A percentile compares a stretch with the other conserved stretches of the same genome.
Conservation (phyloP, 2,113 vertebrate species). For the Epinephelus lanceolatus region DNA sequence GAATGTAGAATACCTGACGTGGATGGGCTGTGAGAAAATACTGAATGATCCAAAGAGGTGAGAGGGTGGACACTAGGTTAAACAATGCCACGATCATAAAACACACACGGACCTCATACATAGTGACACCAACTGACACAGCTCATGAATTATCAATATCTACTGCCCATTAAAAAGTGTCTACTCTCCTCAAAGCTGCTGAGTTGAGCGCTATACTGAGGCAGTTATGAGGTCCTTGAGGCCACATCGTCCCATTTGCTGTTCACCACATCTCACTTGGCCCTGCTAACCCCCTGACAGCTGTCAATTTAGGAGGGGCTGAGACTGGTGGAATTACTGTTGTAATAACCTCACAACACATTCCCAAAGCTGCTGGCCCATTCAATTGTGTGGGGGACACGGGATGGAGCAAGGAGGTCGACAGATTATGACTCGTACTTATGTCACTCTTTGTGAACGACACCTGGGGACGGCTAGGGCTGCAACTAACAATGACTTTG, state of each 20-base stretch:
- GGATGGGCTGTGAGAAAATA: background rate
- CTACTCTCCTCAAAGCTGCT: slow-evolving; percentile 17
- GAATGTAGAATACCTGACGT: slow-evolving; percentile 7
- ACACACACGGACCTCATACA: slow-evolving; percentile 12
- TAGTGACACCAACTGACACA: background rate
- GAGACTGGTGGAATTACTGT: slow-evolving; percentile 56
- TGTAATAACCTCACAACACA: slow-evolving; percentile 63
- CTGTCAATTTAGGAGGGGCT: slow-evolving; percentile 62
- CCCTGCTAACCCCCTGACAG: slow-evolving; percentile 62
- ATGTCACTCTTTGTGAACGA: slow-evolving; percentile 43
- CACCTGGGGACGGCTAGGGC: slow-evolving; percentile 8
- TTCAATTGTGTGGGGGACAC: slow-evolving; percentile 27
- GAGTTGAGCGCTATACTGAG: background rate
- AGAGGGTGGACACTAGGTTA: slow-evolving; percentile 7
- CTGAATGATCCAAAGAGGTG: slow-evolving; percentile 20
- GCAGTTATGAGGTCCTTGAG: slow-evolving; percentile 51
- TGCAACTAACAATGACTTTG: slow-evolving; percentile 22
- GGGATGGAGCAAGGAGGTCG: slow-evolving; percentile 36
- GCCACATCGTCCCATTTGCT: slow-evolving; percentile 32
- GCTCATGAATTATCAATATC: slow-evolving; percentile 37
- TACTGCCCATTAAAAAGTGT: slow-evolving; percentile 25
- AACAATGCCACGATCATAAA: slow-evolving; percentile 31
- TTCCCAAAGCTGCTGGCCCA: slow-evolving; percentile 34
- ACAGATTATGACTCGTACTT: slow-evolving; percentile 49
- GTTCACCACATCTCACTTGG: slow-evolving; percentile 44